Conservation (phyloP, 2,113 vertebrate species). For the Oreochromis tanganicae region DNA sequence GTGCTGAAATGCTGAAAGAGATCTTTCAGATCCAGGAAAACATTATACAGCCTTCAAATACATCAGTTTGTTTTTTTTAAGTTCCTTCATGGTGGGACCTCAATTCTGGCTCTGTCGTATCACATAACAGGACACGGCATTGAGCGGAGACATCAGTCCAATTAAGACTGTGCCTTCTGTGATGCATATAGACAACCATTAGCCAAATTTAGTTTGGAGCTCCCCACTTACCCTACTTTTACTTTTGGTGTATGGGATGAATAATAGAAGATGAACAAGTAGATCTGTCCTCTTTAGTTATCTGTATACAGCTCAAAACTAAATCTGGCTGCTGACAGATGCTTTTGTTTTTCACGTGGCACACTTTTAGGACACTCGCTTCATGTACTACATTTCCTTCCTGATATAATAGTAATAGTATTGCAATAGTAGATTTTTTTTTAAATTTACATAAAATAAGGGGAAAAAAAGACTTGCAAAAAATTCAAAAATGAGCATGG, state of each 20-base stretch:
- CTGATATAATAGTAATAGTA: not conserved
- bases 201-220: not conserved
- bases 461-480: not conserved
- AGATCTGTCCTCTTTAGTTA: not conserved
- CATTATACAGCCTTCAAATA: not conserved
- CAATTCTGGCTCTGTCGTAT: not conserved
- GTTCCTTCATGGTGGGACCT: not conserved
- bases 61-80: not conserved
- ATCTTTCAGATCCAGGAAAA: not conserved
- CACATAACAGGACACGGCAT: accelerated
- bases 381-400: not conserved
- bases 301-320: not conserved
- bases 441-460: not conserved
- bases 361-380: not conserved
- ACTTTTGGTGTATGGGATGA: not conserved
- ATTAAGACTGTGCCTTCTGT: not conserved
- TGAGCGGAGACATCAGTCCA: not conserved
- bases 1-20: not conserved
- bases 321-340: not conserved
- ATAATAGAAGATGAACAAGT: not conserved
- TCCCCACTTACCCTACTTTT: not conserved
- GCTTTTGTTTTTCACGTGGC: not conserved
- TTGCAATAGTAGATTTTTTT: not conserved
- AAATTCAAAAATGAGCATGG: not conserved
- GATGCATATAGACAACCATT: not conserved